Base-by-base conservation (phyloP, 2,888 invertebrate genomes). In the Pantelozetes paolii region DNA sequence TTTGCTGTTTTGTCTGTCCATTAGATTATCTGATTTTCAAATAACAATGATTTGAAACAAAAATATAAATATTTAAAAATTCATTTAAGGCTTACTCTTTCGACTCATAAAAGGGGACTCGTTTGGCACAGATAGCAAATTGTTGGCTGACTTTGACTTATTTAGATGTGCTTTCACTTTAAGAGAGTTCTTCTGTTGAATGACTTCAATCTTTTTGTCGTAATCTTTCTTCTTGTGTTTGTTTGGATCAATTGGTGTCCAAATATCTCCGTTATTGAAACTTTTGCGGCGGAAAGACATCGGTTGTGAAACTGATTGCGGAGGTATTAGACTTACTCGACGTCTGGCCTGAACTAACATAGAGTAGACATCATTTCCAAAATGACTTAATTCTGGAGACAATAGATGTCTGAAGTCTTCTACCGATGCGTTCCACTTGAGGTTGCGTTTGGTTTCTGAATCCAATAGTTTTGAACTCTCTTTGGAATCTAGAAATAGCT, bases 321-420 rank as follows among this genome's bases (percentile, higher is more conserved):
- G 73, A 26, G 73, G 73, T 23, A 32, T 40, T 2, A 72, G 64
- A 69, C 67, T 69, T 32, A 62, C 67, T 2, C 73, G 64, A 11
- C 73, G 73, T 13, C 67, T 62, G 20, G 64, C 67, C 26, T 67
- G 30, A 26, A 73, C 45, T 2, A 67, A 30, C 67, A 67, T 23
- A 23, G 67, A 67, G 23, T 73, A 73, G 28, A 40, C 64, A 28
- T 67, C 67, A 69, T 48, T 64, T 1, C 64, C 40, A 15, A 73
- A 48, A n/a, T 40, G 40, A 57, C 72, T 54, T n/a, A 73, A 32
- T 28, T 73, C 73, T 11, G 73, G 73, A 67, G 40, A 73, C 11
- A 73, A 36, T 62, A 73, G 42, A 32, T 73, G 64, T 20, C 67
- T 67, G 15, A 73, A 54, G 28, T 73, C 73, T 18, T 69, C 73